These are phyloP conservation scores for Rhabditophanes sp. DNA, from an alignment of 2,888 invertebrate genomes.

Conservation along the genomic window DNA sequence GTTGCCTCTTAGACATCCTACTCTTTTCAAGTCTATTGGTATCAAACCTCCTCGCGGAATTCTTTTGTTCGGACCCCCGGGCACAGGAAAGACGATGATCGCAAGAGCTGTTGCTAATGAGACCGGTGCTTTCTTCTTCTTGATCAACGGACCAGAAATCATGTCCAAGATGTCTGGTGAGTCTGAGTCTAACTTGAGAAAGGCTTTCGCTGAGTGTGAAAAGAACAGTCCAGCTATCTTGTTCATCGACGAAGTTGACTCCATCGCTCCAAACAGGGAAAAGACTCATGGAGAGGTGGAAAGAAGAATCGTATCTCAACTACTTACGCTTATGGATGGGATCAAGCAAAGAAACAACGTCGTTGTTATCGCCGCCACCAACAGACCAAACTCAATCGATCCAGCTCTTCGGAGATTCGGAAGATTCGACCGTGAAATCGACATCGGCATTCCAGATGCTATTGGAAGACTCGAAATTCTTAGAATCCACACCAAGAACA, in stretches of 20 bases:
- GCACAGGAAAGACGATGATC: slow-evolving; percentile 79
- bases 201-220: slow-evolving; percentile 97
- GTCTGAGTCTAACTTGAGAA: slow-evolving; percentile 87
- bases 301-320: slow-evolving; percentile 86
- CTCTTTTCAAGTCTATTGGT: slow-evolving; percentile 94
- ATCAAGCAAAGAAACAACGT: slow-evolving; percentile 95
- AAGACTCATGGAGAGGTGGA: slow-evolving; percentile 97
- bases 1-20: slow-evolving; percentile 83
- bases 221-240: slow-evolving; percentile 98
- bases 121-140: slow-evolving; percentile 94
- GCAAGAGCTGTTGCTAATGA: slow-evolving; percentile 96
- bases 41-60: slow-evolving; percentile 81
- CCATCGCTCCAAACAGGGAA: no score
- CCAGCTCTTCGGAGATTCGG: slow-evolving; percentile 98
- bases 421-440: slow-evolving; percentile 59
- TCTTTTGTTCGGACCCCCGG: slow-evolving; percentile 72
- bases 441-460: slow-evolving; percentile 97
- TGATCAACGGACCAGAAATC: slow-evolving; percentile 92
- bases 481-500: slow-evolving; percentile 97
- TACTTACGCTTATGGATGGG: slow-evolving; percentile 91
- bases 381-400: slow-evolving; percentile 79
- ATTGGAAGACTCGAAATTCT: slow-evolving; percentile 90
- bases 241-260: slow-evolving; percentile 98
- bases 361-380: slow-evolving; percentile 63
- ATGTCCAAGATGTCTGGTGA: slow-evolving; percentile 98